phyloP scores from a whole-genome alignment of 2,113 vertebrate species.

The Manacus vitellinus region DNA sequence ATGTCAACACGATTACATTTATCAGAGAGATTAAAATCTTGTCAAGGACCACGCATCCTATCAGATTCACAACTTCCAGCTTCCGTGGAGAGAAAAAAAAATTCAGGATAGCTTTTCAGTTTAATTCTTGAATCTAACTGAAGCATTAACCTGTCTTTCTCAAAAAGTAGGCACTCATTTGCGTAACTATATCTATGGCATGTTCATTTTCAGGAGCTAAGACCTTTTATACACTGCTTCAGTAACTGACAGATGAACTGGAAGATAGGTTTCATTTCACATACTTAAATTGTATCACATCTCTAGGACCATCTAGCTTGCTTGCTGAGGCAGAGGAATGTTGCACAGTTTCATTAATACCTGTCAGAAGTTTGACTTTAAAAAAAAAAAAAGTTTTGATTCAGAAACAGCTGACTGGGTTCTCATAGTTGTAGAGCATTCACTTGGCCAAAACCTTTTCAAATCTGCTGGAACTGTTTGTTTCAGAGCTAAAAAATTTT shows the following conservation, averaged over 20 bases:
- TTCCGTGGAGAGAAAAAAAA: not conserved
- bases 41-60: not conserved
- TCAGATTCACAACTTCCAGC: not conserved
- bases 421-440: not conserved
- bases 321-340: not conserved
- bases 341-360: not conserved
- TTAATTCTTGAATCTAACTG: not conserved
- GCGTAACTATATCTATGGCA: not conserved
- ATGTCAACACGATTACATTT: not conserved
- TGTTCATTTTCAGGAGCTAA: not conserved
- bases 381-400: not conserved
- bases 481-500: slow-evolving; percentile 5
- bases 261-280: not conserved
- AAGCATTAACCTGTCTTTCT: not conserved
- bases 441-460: not conserved
- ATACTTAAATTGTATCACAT: not conserved
- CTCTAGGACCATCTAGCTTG: not conserved
- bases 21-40: not conserved
- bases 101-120: not conserved
- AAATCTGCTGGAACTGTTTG: not conserved
- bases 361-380: slow-evolving; percentile 5
- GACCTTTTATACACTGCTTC: not conserved
- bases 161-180: not conserved
- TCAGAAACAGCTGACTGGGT: not conserved
- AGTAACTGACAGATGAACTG: not conserved